These are phyloP conservation scores for Cordilura impudica DNA, from an alignment of 2,888 invertebrate genomes.

Conservation along the genomic window DNA sequence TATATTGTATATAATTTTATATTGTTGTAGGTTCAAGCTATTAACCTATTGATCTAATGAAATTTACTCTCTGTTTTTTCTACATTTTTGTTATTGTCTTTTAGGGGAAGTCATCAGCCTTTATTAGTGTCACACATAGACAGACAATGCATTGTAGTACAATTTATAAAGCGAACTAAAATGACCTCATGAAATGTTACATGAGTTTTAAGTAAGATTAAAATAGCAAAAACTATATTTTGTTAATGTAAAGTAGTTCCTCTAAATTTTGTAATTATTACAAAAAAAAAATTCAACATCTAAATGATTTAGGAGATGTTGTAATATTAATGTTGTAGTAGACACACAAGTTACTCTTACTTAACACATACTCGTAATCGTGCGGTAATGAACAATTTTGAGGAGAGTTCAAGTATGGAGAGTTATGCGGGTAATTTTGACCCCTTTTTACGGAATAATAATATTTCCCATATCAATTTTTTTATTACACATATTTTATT, in stretches of 20 bases:
- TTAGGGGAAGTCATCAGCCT: conserved; percentile 48
- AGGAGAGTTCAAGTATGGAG: too few relatives aligned
- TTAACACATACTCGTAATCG: too few relatives aligned
- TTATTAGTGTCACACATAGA: conserved; percentile 46
- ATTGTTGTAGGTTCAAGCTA: conserved; percentile 56
- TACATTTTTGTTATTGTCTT: conserved; percentile 8
- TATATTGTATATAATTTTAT: conserved; percentile 49
- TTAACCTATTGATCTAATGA: conserved; percentile 63
- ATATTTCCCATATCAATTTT: too few relatives aligned
- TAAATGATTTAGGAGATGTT: too few relatives aligned
- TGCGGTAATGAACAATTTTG: too few relatives aligned
- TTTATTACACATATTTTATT: too few relatives aligned
- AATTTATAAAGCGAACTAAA: conserved; percentile 24
- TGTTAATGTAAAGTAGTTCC: background rate
- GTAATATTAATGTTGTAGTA: too few relatives aligned
- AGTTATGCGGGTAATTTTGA: too few relatives aligned
- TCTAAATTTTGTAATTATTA: background rate
- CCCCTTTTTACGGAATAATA: too few relatives aligned
- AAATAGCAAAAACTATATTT: background rate
- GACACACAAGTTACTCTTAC: too few relatives aligned
- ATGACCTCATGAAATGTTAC: conserved; percentile 46
- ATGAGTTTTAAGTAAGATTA: background rate
- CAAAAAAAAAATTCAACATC: background rate
- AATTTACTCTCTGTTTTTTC: conserved; percentile 48
- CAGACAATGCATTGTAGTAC: background rate